These are phyloP conservation scores for Dipodomys ordii DNA, from an alignment of 2,113 vertebrate species.

Conservation along the genomic window DNA sequence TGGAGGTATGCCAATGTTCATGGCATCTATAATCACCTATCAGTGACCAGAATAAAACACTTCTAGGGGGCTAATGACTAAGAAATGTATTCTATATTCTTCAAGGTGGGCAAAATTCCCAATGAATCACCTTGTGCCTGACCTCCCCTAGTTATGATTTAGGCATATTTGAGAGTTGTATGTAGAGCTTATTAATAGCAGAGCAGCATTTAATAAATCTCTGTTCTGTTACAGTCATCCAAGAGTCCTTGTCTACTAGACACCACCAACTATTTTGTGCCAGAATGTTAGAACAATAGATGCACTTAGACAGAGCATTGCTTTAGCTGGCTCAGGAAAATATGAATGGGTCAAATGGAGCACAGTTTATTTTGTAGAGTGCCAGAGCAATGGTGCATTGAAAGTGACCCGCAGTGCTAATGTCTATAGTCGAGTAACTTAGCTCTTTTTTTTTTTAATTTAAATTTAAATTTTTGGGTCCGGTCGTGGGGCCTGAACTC, in stretches of 20 bases:
- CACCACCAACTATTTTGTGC: slow-evolving; percentile 40
- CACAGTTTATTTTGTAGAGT: slow-evolving; percentile 44
- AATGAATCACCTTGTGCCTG: slow-evolving; percentile 46
- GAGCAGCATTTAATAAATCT: slow-evolving; percentile 61
- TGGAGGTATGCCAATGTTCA: slow-evolving; percentile 49
- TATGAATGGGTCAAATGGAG: slow-evolving; percentile 55
- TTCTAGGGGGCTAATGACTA: slow-evolving; percentile 53
- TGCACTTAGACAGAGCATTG: slow-evolving; percentile 47
- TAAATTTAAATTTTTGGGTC: too few species aligned
- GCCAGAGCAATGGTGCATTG: slow-evolving; percentile 43
- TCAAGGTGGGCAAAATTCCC: slow-evolving; percentile 54
- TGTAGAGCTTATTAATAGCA: not conserved
- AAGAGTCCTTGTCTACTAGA: slow-evolving; percentile 49
- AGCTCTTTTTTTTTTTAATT: not conserved
- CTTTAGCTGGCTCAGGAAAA: slow-evolving; percentile 33
- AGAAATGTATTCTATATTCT: not conserved
- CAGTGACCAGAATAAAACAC: slow-evolving; percentile 53
- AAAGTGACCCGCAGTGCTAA: slow-evolving; percentile 5
- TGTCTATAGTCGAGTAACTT: not conserved
- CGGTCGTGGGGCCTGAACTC: too few species aligned
- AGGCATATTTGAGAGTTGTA: slow-evolving; percentile 54
- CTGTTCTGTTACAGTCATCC: slow-evolving; percentile 6
- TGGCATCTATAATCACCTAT: slow-evolving; percentile 34
- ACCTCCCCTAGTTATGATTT: slow-evolving; percentile 57
- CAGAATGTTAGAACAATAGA: slow-evolving; percentile 34